Evolutionary conservation across 2,113 vertebrate genomes (phyloP).

Genomic region (Clarias magur): DNA sequence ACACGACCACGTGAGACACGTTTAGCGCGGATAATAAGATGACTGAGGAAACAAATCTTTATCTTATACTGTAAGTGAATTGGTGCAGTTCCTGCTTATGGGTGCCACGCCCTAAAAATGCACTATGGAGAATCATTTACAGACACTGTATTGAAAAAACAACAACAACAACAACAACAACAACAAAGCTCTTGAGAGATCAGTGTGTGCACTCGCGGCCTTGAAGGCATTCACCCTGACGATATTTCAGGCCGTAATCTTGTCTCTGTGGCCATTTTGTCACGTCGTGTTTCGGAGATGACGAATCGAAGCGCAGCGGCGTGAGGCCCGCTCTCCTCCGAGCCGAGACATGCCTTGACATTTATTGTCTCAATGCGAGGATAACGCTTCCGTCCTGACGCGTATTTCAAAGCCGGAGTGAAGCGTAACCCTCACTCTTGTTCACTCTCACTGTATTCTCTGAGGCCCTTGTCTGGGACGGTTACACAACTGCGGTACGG

Average conservation of each 20-base stretch:
- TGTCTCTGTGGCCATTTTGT: slow-evolving; percentile 51
- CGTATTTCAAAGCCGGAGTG: slow-evolving; percentile 33
- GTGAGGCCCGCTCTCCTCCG: neutral
- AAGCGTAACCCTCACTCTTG: neutral
- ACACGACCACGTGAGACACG: no score
- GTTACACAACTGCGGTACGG: neutral
- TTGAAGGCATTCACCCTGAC: slow-evolving; percentile 31
- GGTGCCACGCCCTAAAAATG: slow-evolving; percentile 9
- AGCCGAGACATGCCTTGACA: slow-evolving; percentile 27
- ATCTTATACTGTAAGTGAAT: no score
- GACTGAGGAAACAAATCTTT: no score
- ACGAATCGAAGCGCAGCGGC: slow-evolving; percentile 29
- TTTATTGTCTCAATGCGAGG: slow-evolving; percentile 43
- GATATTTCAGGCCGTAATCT: slow-evolving; percentile 51
- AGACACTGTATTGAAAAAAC: slow-evolving; percentile 1
- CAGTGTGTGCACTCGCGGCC: slow-evolving; percentile 28
- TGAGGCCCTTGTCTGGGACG: slow-evolving; percentile 9
- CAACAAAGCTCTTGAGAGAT: slow-evolving; percentile 32
- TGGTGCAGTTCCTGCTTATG: neutral
- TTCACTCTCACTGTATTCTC: neutral
- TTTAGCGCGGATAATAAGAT: no score
- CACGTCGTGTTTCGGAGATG: slow-evolving; percentile 43
- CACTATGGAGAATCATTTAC: slow-evolving; percentile 9
- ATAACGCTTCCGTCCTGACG: slow-evolving; percentile 28
- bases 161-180: slow-evolving; percentile 40